These are phyloP conservation scores for Barnardius zonarius DNA, from an alignment of 2,113 vertebrate species.

Conservation along the genomic window DNA sequence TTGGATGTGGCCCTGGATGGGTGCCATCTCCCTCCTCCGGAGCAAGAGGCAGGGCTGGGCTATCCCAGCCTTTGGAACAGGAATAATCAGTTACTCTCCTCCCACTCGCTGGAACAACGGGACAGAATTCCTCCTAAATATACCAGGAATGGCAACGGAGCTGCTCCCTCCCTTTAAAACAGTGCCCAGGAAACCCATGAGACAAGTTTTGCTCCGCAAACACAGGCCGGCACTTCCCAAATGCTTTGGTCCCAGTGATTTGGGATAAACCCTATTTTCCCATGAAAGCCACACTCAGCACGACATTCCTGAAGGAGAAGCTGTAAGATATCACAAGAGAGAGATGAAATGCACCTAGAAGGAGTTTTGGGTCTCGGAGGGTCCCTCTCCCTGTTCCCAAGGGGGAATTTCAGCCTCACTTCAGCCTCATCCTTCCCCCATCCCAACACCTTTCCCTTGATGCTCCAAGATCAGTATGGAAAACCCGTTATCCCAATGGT, in stretches of 20 bases:
- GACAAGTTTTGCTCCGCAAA: neutral
- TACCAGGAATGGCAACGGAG: rapidly evolving
- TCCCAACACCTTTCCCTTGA: neutral
- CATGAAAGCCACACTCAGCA: rapidly evolving
- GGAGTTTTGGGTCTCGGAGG: rapidly evolving
- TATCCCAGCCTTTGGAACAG: neutral
- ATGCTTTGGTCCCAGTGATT: neutral
- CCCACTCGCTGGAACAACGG: neutral
- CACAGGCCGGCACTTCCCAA: rapidly evolving
- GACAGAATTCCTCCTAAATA: neutral
- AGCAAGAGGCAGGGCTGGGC: neutral
- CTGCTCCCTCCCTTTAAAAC: neutral
- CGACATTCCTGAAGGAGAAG: neutral
- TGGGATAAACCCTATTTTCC: neutral
- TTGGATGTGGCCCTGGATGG: neutral
- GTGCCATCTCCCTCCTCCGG: neutral
- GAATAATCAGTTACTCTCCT: neutral
- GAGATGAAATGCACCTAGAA: rapidly evolving
- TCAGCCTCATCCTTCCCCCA: rapidly evolving
- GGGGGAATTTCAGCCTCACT: neutral
- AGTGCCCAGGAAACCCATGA: neutral
- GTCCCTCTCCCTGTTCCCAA: neutral
- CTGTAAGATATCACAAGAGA: neutral
- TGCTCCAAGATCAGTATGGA: neutral
- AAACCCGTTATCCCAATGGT: rapidly evolving